Conservation (phyloP, 1,140 invertebrate genomes). For the Micrasema longulum region DNA sequence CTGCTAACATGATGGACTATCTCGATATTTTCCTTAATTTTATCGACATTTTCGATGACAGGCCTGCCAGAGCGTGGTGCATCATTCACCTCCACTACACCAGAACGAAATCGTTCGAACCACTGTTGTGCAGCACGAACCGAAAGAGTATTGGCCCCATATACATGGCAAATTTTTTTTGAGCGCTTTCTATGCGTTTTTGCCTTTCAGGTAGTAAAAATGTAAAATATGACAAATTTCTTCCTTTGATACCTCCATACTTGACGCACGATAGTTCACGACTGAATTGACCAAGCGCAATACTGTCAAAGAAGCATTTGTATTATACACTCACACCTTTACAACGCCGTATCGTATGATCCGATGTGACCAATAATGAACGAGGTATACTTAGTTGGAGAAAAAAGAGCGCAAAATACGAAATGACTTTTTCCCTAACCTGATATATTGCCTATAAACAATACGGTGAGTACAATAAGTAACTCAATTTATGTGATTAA, state of each 20-base stretch:
- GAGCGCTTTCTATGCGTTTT: too few species aligned
- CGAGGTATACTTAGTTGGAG: conserved; percentile 24
- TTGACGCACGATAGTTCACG: too few species aligned
- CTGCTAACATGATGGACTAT: conserved; percentile 20
- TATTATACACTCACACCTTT: conserved; percentile 6
- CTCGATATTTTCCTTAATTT: conserved; percentile 18
- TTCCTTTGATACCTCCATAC: too few species aligned
- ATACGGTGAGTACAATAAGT: too few species aligned
- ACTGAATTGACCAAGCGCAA: too few species aligned
- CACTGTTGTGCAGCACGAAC: conserved; percentile 18
- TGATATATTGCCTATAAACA: too few species aligned
- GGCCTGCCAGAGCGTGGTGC: conserved; percentile 21
- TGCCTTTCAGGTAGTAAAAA: too few species aligned
- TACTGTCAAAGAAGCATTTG: conserved; percentile 13
- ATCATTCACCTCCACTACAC: conserved; percentile 23
- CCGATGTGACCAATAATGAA: conserved; percentile 4
- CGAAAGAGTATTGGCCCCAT: conserved; percentile 15
- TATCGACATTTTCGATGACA: conserved; percentile 17
- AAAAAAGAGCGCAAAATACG: too few species aligned
- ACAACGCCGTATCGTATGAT: conserved; percentile 2
- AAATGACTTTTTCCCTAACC: too few species aligned
- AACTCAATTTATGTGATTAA: too few species aligned
- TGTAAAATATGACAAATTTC: too few species aligned
- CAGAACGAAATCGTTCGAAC: conserved; percentile 15
- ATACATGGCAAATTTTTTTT: conserved; percentile 13